phyloP scores from a whole-genome alignment of 2,113 vertebrate species.

The Pituophis catenifer region DNA sequence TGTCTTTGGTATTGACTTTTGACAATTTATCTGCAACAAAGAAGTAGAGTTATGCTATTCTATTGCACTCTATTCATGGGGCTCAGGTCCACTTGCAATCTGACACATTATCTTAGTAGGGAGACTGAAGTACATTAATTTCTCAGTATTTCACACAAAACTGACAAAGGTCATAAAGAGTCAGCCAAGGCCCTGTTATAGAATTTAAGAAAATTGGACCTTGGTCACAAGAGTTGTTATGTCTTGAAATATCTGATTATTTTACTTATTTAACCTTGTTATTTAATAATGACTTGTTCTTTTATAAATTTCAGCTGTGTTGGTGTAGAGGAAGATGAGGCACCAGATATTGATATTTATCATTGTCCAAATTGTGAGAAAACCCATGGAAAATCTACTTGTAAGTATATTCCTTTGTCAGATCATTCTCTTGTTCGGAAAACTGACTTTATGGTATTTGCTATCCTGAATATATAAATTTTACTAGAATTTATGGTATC shows the following conservation, averaged over 20 bases:
- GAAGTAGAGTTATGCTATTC: not conserved
- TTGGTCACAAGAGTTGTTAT: not conserved
- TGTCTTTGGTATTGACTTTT: accelerated
- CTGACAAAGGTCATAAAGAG: not conserved
- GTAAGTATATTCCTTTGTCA: slow-evolving; percentile 73
- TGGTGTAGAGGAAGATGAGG: slow-evolving; percentile 94
- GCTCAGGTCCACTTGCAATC: not conserved
- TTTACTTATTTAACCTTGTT: not conserved
- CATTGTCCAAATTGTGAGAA: slow-evolving; percentile 98
- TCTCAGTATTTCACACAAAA: not conserved
- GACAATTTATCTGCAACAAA: accelerated
- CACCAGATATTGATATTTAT: slow-evolving; percentile 95
- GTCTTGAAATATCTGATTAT: not conserved
- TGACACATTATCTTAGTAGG: not conserved
- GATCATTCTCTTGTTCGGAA: too few species aligned
- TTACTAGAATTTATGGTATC: not conserved
- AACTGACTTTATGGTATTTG: not conserved
- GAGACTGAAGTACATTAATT: not conserved
- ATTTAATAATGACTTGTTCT: slow-evolving; percentile 18
- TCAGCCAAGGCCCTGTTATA: not conserved
- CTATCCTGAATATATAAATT: not conserved
- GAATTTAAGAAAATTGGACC: not conserved
- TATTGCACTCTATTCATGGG: not conserved
- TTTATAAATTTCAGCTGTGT: slow-evolving; percentile 82
- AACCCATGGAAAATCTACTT: slow-evolving; percentile 91